phyloP scores from a whole-genome alignment of 2,888 invertebrate species.

The Cetonia aurata region DNA sequence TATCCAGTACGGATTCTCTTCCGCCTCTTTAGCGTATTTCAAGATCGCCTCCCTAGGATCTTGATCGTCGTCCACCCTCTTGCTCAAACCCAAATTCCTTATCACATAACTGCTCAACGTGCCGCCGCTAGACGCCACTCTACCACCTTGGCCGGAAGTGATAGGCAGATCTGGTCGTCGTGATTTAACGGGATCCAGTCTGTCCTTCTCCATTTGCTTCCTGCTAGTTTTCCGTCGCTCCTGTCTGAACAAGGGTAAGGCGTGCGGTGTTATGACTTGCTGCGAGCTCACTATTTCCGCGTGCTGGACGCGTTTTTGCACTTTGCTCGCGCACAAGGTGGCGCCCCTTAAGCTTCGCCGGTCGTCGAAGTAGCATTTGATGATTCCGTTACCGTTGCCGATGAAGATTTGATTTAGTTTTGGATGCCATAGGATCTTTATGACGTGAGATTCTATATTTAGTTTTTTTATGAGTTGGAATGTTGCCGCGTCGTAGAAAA shows the following conservation, averaged over 20 bases:
- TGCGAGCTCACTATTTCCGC: constrained; percentile 90
- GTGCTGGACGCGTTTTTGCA: constrained; percentile 82
- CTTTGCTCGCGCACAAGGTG: constrained; percentile 88
- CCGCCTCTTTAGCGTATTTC: constrained; percentile 94
- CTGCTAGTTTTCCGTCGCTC: constrained; percentile 89
- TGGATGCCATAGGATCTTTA: constrained; percentile 95
- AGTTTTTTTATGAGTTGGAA: constrained; percentile 82
- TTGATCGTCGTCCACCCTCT: constrained; percentile 90
- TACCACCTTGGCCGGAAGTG: constrained; percentile 91
- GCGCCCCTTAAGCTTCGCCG: constrained; percentile 90
- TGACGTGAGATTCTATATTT: constrained; percentile 84
- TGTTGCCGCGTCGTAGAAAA: constrained; percentile 85
- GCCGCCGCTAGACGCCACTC: constrained; percentile 94
- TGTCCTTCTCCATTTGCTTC: constrained; percentile 91
- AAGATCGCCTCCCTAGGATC: constrained; percentile 96
- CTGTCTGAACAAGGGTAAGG: constrained; percentile 94
- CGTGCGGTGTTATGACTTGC: constrained; percentile 96
- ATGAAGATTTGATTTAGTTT: constrained; percentile 97
- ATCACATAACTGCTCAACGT: constrained; percentile 95
- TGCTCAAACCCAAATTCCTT: constrained; percentile 93
- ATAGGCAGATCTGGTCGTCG: constrained; percentile 87
- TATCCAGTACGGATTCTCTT: constrained; percentile 97
- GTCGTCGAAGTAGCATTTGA: constrained; percentile 93
- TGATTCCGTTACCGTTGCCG: constrained; percentile 90
- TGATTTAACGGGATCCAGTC: constrained; percentile 88